phyloP scores from a whole-genome alignment of 2,888 invertebrate species.

The Eretmocerus hayati region DNA sequence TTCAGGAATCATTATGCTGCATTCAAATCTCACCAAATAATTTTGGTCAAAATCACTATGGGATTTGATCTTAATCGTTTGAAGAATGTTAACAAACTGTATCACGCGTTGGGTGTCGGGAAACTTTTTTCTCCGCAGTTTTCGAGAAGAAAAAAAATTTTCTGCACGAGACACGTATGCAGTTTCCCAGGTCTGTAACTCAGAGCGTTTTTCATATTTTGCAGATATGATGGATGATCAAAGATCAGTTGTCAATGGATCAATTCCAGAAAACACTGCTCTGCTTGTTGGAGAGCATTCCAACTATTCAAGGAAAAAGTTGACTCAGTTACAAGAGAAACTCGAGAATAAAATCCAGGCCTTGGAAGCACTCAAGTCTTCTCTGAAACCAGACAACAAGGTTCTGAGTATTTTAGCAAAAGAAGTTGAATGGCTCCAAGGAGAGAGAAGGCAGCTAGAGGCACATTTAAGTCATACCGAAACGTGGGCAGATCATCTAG shows the following conservation, averaged over 20 bases:
- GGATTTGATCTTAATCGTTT: too few relatives aligned
- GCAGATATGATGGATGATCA: conserved; percentile 36
- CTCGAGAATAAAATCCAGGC: conserved; percentile 78
- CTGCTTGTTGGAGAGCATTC: conserved; percentile 75
- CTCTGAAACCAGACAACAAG: conserved; percentile 76
- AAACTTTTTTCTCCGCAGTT: too few relatives aligned
- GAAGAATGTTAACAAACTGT: too few relatives aligned
- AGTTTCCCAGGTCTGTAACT: too few relatives aligned
- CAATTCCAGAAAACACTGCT: conserved; percentile 35
- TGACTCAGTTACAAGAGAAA: conserved; percentile 77
- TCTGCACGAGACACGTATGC: too few relatives aligned
- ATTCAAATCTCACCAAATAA: too few relatives aligned
- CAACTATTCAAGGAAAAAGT: conserved; percentile 71
- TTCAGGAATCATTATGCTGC: too few relatives aligned
- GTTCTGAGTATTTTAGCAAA: conserved; percentile 71
- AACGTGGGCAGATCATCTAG: conserved; percentile 84
- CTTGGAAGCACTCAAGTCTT: conserved; percentile 72
- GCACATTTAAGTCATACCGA: conserved; percentile 80
- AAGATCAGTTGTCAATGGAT: conserved; percentile 33
- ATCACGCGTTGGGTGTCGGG: too few relatives aligned
- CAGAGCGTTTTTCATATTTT: too few relatives aligned
- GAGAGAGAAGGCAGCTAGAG: conserved; percentile 73
- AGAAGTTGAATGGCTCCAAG: conserved; percentile 76
- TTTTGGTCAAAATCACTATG: too few relatives aligned
- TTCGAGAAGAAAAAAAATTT: too few relatives aligned